These are phyloP conservation scores for Phymatocera aterrima DNA, from an alignment of 2,888 invertebrate species.

Conservation along the genomic window DNA sequence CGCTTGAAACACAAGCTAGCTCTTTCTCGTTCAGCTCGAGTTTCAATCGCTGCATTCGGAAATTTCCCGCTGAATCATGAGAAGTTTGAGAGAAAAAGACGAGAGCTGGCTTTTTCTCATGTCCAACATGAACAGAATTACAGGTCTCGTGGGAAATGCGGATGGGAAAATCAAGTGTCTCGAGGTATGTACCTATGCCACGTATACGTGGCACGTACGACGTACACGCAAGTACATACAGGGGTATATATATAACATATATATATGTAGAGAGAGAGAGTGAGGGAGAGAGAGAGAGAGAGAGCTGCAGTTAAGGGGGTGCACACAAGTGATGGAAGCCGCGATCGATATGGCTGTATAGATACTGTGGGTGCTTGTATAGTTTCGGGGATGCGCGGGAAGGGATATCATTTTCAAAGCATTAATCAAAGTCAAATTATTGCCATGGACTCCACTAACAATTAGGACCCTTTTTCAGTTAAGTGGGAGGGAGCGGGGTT, in stretches of 20 bases:
- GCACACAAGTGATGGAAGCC: slow-evolving; percentile 42
- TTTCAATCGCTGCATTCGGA: no score
- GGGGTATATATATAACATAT: neutral
- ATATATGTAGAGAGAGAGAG: no score
- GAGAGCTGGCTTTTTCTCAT: neutral
- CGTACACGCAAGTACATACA: neutral
- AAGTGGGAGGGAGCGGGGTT: neutral
- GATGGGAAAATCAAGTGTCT: neutral
- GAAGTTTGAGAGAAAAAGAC: no score
- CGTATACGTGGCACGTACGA: neutral
- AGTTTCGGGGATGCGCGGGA: slow-evolving; percentile 29
- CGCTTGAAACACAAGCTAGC: no score
- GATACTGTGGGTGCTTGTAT: slow-evolving; percentile 30
- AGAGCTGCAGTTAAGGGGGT: neutral
- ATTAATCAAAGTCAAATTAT: slow-evolving; percentile 44
- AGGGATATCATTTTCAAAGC: slow-evolving; percentile 43
- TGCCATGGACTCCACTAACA: slow-evolving; percentile 41
- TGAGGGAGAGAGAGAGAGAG: no score
- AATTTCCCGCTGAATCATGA: no score
- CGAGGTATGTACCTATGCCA: neutral
- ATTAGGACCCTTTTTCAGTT: neutral
- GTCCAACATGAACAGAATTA: neutral
- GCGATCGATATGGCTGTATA: slow-evolving; percentile 45
- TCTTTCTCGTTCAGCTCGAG: no score
- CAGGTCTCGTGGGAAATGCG: neutral